phyloP scores from a whole-genome alignment of 2,113 vertebrate species.

The Suricata suricatta region DNA sequence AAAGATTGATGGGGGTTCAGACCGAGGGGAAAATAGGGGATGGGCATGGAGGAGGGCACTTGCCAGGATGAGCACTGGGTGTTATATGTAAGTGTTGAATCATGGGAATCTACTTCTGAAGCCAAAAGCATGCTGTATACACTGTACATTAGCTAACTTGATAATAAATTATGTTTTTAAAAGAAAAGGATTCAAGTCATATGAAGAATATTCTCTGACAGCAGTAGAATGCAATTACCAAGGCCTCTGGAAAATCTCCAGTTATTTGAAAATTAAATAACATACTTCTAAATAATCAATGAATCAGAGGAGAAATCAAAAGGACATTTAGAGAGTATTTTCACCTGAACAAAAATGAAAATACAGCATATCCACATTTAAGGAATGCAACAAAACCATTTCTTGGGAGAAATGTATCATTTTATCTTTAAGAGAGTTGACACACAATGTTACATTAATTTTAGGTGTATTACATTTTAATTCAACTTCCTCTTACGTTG shows the following conservation, averaged over 20 bases:
- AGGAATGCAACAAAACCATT: not conserved
- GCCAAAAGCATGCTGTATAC: too few species aligned
- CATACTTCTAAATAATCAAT: not conserved
- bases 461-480: not conserved
- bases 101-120: too few species aligned
- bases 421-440: not conserved
- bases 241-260: conserved; percentile 10
- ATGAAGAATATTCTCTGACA: not conserved
- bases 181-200: not conserved
- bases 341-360: not conserved
- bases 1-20: not conserved
- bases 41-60: too few species aligned
- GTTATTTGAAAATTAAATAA: conserved; percentile 33
- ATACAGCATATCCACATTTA: not conserved
- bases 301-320: not conserved
- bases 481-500: not conserved
- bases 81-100: too few species aligned
- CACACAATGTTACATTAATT: not conserved
- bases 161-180: too few species aligned
- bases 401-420: not conserved
- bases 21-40: too few species aligned
- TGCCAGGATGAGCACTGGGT: too few species aligned
- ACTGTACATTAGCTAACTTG: too few species aligned
- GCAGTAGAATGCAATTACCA: not conserved
- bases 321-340: not conserved